Base-by-base conservation (phyloP, 2,113 vertebrate species). In the Chauna torquata region DNA sequence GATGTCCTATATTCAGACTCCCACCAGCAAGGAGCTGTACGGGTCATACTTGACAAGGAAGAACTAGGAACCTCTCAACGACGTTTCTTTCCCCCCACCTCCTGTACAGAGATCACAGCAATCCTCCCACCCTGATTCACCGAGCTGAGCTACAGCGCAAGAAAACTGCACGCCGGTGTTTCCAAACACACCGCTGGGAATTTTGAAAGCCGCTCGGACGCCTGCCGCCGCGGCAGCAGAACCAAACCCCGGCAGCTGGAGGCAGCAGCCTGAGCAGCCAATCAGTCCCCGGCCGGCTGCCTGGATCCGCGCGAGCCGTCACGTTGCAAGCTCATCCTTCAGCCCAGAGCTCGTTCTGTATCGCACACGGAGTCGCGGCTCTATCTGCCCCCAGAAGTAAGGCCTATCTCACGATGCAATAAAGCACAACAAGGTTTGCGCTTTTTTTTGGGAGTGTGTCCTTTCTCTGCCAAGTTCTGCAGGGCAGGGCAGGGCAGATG, bases 1-100 rank as follows among this genome's bases (percentile, higher is more conserved):
- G 87, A 95, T 96, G 96, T 85, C 85, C 85, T 97, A 94, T 95
- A 95, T 85, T 80, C 82, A 91, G 81, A 95, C 59, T 91, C 88
- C 93, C 82, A 84, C 82, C 90, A 94, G 74, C 74, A 95, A 59
- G 14, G 72, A 96, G 77, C 44, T 87, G 38, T 50, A 82, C 1
- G 8, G 91, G 86, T 95, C 87, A 92, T 90, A 94, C 90, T 62
- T 95, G 93, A 97, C 78, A 88, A 50, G 75, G 49, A 86, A 75
- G 38, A 93, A 94, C 32, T 76, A 61, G 45, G 49, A 57, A 88
- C 50, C 82, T 92, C 96, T 92, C 77, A 94, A 81, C 15, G 24
- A 59, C 74, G 91, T 80, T 49, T 72, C 81, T 92, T 52, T 82
- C 62, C 65, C 94, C 68, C 5, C 20, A n/a, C 75, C 66, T 92